phyloP scores from a whole-genome alignment of 1,140 invertebrate genomes.

The Platyscapa corneri region DNA sequence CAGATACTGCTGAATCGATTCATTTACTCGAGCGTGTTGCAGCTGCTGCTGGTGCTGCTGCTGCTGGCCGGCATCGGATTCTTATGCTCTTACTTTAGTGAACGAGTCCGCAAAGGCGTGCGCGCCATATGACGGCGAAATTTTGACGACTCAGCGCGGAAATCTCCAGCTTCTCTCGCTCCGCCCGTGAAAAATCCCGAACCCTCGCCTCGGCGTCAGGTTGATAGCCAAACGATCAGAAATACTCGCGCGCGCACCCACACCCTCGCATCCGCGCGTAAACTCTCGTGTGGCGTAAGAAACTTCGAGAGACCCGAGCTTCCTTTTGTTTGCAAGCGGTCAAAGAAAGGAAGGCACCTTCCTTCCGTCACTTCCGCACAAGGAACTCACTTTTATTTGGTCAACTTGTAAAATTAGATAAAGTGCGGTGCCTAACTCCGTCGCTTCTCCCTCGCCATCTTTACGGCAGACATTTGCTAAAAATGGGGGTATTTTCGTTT shows the following conservation, averaged over 20 bases:
- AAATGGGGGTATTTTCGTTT: too few relatives aligned
- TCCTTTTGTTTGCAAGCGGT: not conserved
- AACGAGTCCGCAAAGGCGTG: not conserved
- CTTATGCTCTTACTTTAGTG: not conserved
- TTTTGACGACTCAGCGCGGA: constrained; percentile 43
- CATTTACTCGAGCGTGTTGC: constrained; percentile 16
- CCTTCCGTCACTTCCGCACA: not conserved
- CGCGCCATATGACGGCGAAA: constrained; percentile 19
- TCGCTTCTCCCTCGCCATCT: too few relatives aligned
- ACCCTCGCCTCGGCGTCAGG: constrained; percentile 7
- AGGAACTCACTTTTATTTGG: not conserved
- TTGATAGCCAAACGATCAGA: constrained; percentile 19
- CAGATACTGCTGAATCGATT: constrained; percentile 47
- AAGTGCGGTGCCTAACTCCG: too few relatives aligned
- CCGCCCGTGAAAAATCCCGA: constrained; percentile 31
- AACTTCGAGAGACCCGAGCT: not conserved
- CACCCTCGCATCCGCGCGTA: too few relatives aligned
- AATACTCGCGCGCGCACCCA: not conserved
- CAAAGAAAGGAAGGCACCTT: not conserved
- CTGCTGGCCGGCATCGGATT: not conserved
- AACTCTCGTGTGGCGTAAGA: not conserved
- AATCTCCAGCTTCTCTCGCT: not conserved
- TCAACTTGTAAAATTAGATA: too few relatives aligned
- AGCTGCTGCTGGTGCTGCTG: constrained; percentile 13
- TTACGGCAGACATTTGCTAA: too few relatives aligned